Base-by-base conservation (phyloP, 2,113 vertebrate genomes). In the Motacilla tschutschensis region DNA sequence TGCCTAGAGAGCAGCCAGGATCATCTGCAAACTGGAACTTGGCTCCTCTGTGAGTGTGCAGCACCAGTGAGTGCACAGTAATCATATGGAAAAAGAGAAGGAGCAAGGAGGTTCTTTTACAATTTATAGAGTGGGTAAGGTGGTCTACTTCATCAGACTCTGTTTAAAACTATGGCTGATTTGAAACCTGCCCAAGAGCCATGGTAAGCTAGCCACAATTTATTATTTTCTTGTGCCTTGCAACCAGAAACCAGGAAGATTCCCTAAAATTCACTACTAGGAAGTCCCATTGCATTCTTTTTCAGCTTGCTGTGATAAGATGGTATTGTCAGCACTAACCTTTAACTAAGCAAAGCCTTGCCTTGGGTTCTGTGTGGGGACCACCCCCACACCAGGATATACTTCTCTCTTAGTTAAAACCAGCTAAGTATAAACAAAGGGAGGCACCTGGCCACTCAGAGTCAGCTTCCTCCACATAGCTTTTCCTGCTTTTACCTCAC, bases 331-430 rank as follows among this genome's bases (percentile, higher is more conserved):
- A 87, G 90, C 41, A 8, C 20, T 78, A 69, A 79, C 55, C 80
- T 93, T 94, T 92, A 80, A 33, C 65, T 29, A 64, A 79, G 71
- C 47, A 88, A 91, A 70, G 78, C 47, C 57, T 73, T 66, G 88
- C 78, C 79, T 77, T 74, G 67, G 59, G 83, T 51, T 77, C 78
- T 90, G 66, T 5, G 21, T 2, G 2, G 46, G 17, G 47, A 75
- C 69, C 64, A 88, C 71, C 47, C 36, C 85, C 71, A 41, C 64
- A 70, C 6, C 48, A 73, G 63, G 44, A 59, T 60, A 31, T 7
- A 24, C 74, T 81, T 91, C 89, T 51, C 43, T 63, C 44, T 26
- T 55, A 44, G 60, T 70, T 82, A 82, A 70, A 87, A 73, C 20
- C 67, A 77, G 5, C 20, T 3, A 28, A 48, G 36, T 17, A 64